Percentiles rank a stretch among this genome's conserved stretches.
These are phyloP conservation scores for Hoplias malabaricus DNA, from an alignment of 2,113 vertebrate species.

Conservation along the genomic window DNA sequence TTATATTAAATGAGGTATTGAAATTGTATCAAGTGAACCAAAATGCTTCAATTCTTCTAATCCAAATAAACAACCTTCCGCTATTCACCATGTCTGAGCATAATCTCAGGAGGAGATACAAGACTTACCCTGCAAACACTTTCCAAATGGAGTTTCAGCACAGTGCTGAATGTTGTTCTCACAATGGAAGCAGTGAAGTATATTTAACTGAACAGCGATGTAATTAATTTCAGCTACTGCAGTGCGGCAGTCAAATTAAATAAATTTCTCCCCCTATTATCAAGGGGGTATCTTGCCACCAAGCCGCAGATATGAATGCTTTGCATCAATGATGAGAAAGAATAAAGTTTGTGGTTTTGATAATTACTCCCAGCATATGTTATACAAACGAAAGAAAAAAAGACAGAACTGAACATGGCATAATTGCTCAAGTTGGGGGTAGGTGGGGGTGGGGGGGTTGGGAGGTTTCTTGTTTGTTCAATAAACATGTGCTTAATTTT, in stretches of 20 bases:
- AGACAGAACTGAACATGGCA: conserved; percentile 3
- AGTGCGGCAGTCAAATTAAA: conserved; percentile 75
- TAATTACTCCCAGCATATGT: conserved; percentile 61
- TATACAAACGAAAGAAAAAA: conserved; percentile 35
- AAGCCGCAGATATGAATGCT: conserved; percentile 62
- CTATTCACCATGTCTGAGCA: neutral
- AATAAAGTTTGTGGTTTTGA: conserved; percentile 57
- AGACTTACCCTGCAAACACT: neutral
- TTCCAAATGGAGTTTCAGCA: conserved; percentile 25
- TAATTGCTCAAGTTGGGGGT: conserved; percentile 17
- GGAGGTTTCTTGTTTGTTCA: conserved; percentile 43
- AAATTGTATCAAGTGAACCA: neutral
- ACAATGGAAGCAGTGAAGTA: conserved; percentile 74
- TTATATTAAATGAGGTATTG: neutral
- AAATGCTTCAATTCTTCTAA: neutral
- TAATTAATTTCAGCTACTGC: conserved; percentile 77
- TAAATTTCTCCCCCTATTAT: conserved; percentile 73
- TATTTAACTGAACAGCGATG: conserved; percentile 65
- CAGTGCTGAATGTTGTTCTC: conserved; percentile 42
- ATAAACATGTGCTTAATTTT: conserved; percentile 44
- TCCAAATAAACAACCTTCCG: neutral
- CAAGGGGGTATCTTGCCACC: conserved; percentile 66
- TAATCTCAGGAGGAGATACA: neutral
- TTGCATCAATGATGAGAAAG: conserved; percentile 60
- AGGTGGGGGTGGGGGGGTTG: neutral